Evolutionary conservation across 1,140 invertebrate species (phyloP).

Genomic region (Drosophila pseudoobscura): DNA sequence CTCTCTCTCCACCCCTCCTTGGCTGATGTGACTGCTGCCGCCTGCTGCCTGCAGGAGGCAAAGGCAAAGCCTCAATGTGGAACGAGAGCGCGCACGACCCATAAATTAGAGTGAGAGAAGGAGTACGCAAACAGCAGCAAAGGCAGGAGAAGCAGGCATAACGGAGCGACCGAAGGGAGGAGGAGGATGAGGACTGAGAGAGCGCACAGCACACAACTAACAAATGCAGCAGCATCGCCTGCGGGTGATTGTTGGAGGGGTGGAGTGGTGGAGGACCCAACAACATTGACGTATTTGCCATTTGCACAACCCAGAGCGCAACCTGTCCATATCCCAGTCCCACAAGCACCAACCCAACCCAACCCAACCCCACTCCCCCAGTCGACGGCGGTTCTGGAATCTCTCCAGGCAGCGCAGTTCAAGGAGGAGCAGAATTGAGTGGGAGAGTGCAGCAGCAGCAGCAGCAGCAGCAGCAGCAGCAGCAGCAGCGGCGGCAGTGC

Average conservation of each 20-base stretch:
- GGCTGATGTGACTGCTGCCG: constrained; percentile 42
- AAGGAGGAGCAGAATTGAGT: constrained; percentile 31
- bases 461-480: constrained; percentile 31
- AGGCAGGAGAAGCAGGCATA: constrained; percentile 9
- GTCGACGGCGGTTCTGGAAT: constrained; percentile 17
- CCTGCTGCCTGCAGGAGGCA: constrained; percentile 35
- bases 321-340: constrained; percentile 10
- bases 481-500: constrained; percentile 49
- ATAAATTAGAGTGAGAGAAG: constrained; percentile 70
- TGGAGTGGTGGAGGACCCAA: constrained; percentile 16
- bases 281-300: constrained; percentile 75
- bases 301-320: constrained; percentile 60
- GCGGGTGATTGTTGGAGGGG: constrained; percentile 13
- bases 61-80: constrained; percentile 57
- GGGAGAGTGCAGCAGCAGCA: constrained; percentile 11
- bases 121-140: constrained; percentile 16
- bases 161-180: background rate
- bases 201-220: constrained; percentile 11
- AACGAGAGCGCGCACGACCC: constrained; percentile 67
- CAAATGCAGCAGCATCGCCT: constrained; percentile 13
- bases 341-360: background rate
- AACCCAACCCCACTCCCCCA: constrained; percentile 30
- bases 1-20: background rate
- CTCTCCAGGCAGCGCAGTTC: constrained; percentile 17
- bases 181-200: constrained; percentile 17